These are phyloP conservation scores for Sus cebifrons DNA, from an alignment of 2,797 vertebrate genomes.

Conservation along the genomic window DNA sequence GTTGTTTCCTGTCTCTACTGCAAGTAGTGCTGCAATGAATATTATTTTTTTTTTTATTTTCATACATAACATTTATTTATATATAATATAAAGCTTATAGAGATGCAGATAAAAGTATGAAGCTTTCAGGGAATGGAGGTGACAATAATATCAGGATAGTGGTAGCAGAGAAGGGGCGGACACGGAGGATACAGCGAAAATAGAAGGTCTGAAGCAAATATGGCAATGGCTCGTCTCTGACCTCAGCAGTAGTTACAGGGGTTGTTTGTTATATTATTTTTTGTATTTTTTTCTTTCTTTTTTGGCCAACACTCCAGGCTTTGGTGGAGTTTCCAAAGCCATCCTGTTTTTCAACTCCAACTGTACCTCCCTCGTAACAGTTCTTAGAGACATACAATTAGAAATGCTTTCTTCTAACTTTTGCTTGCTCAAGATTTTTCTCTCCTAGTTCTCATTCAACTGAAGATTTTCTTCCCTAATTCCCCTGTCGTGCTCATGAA, in stretches of 20 bases:
- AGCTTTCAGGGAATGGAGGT: neutral
- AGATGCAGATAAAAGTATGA: neutral
- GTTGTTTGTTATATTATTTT: neutral
- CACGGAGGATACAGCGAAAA: neutral
- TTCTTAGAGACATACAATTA: neutral
- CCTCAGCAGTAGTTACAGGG: neutral
- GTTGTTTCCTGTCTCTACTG: neutral
- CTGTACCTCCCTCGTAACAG: neutral
- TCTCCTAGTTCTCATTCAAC: neutral
- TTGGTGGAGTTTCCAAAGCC: neutral
- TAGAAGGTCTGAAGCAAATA: neutral
- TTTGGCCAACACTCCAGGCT: neutral
- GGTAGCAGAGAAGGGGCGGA: neutral
- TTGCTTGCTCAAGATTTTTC: slow-evolving; percentile 1
- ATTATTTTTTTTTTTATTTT: neutral
- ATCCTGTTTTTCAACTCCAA: neutral
- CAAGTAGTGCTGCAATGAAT: neutral
- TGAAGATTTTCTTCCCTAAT: slow-evolving; percentile 15
- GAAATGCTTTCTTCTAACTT: neutral
- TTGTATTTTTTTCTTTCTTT: neutral
- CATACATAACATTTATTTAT: neutral
- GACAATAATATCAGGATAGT: neutral
- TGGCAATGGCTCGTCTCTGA: neutral
- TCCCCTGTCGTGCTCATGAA: neutral
- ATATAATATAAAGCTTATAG: neutral